Percentiles rank a stretch among this genome's conserved stretches.
phyloP scores from a whole-genome alignment of 2,113 vertebrate genomes.

The Ovibos moschatus region DNA sequence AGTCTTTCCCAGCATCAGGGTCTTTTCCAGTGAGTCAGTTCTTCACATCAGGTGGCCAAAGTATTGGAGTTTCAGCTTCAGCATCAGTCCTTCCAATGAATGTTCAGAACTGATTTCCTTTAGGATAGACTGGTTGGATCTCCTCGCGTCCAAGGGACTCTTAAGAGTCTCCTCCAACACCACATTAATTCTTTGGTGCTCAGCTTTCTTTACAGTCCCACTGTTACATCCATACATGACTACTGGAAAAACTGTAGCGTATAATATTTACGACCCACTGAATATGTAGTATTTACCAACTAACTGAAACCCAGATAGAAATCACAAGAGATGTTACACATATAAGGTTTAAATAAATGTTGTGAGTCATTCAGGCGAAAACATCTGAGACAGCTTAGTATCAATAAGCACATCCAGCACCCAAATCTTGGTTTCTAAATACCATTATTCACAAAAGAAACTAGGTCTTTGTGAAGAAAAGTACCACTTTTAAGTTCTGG shows the following conservation, averaged over 20 bases:
- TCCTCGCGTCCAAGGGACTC: not conserved
- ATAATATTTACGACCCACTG: not conserved
- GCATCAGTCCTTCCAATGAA: not conserved
- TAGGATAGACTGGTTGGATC: not conserved
- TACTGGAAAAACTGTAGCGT: not conserved
- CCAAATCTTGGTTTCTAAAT: conserved; percentile 3
- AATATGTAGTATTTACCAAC: not conserved
- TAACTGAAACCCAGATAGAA: not conserved
- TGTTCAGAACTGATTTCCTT: not conserved
- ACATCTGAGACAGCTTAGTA: not conserved
- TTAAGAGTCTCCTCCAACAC: not conserved
- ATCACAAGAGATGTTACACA: not conserved
- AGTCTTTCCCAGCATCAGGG: not conserved
- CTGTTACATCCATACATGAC: not conserved
- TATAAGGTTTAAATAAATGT: not conserved
- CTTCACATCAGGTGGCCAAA: not conserved
- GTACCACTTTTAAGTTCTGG: not conserved
- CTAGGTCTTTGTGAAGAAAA: not conserved
- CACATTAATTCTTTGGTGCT: not conserved
- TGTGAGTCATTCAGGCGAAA: not conserved
- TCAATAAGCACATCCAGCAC: not conserved
- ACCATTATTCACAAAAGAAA: not conserved
- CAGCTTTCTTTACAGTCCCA: not conserved
- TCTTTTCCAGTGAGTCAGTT: not conserved
- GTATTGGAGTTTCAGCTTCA: not conserved